Conservation (phyloP, 1,140 invertebrate genomes). For the Octopus sinensis region DNA sequence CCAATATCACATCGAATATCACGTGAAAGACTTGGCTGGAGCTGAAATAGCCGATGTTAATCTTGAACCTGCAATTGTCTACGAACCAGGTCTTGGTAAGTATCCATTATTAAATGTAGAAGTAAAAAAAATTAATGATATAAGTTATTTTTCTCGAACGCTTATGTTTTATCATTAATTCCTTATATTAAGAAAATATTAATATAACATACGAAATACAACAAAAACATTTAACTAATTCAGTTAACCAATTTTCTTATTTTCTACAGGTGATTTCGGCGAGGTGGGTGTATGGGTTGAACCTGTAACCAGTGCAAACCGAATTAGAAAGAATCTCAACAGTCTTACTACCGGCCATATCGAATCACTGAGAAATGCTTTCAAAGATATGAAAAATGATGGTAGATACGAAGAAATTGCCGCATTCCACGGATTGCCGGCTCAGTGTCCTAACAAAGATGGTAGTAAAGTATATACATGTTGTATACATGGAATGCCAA, state of each 20-base stretch:
- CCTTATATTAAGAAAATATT: background rate
- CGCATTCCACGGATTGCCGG: conserved; percentile 30
- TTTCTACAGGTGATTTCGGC: background rate
- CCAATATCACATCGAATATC: conserved; percentile 20
- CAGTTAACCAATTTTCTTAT: background rate
- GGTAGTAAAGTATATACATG: conserved; percentile 20
- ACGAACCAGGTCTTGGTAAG: conserved; percentile 21
- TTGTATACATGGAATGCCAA: conserved; percentile 33
- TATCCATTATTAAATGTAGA: background rate
- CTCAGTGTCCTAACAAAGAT: conserved; percentile 23
- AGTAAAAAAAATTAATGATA: too few species aligned
- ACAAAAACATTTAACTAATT: background rate
- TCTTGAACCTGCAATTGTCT: conserved; percentile 21
- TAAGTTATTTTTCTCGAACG: too few species aligned
- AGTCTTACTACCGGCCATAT: conserved; percentile 24
- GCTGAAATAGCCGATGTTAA: background rate
- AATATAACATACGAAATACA: background rate
- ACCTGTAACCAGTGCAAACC: conserved; percentile 19
- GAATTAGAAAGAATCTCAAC: conserved; percentile 24
- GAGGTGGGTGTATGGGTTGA: conserved; percentile 19
- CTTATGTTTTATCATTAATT: too few species aligned
- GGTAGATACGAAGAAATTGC: conserved; percentile 32
- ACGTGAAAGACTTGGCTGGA: conserved; percentile 17
- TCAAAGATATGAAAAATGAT: conserved; percentile 24
- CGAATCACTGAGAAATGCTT: conserved; percentile 30